Conservation (phyloP, 2,888 invertebrate genomes). For the Archips xylosteana region DNA sequence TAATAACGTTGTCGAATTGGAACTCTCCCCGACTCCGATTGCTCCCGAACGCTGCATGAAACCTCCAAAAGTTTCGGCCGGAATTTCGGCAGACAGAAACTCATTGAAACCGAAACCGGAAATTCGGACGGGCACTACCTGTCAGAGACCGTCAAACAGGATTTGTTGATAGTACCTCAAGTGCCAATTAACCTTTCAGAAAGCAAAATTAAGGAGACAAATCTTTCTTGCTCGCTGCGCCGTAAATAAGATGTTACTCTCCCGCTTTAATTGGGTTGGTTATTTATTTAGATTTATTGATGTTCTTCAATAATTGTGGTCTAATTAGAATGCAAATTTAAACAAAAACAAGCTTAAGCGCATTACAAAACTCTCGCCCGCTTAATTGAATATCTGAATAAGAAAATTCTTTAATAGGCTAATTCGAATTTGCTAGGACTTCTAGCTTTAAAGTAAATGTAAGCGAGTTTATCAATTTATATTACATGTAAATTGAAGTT, state of each 20-base stretch:
- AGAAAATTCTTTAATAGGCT: slow-evolving; percentile 12
- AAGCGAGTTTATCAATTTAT: neutral
- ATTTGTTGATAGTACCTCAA: neutral
- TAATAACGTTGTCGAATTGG: no score
- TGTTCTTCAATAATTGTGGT: neutral
- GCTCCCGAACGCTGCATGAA: no score
- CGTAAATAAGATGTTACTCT: neutral
- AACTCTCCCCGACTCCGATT: no score
- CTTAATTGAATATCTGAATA: slow-evolving; percentile 24
- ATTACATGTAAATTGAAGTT: neutral
- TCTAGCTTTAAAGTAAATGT: neutral
- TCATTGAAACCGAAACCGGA: no score
- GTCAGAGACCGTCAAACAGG: neutral
- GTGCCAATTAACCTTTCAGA: neutral
- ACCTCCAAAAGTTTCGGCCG: no score
- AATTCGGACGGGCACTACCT: no score
- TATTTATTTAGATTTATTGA: neutral
- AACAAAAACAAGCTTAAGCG: slow-evolving; percentile 20
- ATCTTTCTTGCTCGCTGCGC: neutral
- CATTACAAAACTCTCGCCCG: slow-evolving; percentile 11
- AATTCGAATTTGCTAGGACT: slow-evolving; percentile 5
- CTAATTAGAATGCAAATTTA: slow-evolving; percentile 15
- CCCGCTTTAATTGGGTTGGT: neutral
- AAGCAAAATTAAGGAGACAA: neutral
- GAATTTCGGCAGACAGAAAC: no score